Percentiles rank a stretch among this genome's conserved stretches.
These are phyloP conservation scores for Oligia fasciuncula DNA, from an alignment of 2,888 invertebrate genomes.

Conservation along the genomic window DNA sequence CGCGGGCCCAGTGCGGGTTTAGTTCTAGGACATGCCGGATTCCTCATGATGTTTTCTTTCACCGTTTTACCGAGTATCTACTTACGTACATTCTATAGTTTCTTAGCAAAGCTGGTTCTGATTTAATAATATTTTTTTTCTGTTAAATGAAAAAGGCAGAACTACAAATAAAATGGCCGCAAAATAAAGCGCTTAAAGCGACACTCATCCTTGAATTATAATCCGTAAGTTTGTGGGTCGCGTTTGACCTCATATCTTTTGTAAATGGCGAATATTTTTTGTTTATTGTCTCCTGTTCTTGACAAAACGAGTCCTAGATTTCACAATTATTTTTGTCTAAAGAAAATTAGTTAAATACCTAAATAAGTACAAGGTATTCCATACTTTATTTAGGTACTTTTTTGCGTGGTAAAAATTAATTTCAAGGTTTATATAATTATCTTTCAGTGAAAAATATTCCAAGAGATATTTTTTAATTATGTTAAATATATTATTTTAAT, in stretches of 20 bases:
- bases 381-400: background rate
- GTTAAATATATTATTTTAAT: too few relatives aligned
- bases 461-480: too few relatives aligned
- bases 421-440: background rate
- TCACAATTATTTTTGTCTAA: slow-evolving; percentile 3
- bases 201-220: slow-evolving; percentile 40
- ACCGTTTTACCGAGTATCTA: too few relatives aligned
- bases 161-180: slow-evolving; percentile 6
- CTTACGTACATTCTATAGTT: background rate
- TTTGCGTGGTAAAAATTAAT: background rate
- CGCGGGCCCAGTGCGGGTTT: too few relatives aligned
- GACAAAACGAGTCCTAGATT: slow-evolving; percentile 19
- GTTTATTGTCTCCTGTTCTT: slow-evolving; percentile 35
- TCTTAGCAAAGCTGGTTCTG: background rate
- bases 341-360: too few relatives aligned
- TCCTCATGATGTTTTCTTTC: too few relatives aligned
- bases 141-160: slow-evolving; percentile 7
- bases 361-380: background rate
- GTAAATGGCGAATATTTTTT: slow-evolving; percentile 43
- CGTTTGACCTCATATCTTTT: slow-evolving; percentile 29
- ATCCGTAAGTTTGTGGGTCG: slow-evolving; percentile 26
- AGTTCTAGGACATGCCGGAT: too few relatives aligned
- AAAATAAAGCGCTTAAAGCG: slow-evolving; percentile 25
- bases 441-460: background rate
- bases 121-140: too few relatives aligned